Evolutionary conservation across 2,113 vertebrate species (phyloP).

Genomic region (Nothoprocta perdicaria): DNA sequence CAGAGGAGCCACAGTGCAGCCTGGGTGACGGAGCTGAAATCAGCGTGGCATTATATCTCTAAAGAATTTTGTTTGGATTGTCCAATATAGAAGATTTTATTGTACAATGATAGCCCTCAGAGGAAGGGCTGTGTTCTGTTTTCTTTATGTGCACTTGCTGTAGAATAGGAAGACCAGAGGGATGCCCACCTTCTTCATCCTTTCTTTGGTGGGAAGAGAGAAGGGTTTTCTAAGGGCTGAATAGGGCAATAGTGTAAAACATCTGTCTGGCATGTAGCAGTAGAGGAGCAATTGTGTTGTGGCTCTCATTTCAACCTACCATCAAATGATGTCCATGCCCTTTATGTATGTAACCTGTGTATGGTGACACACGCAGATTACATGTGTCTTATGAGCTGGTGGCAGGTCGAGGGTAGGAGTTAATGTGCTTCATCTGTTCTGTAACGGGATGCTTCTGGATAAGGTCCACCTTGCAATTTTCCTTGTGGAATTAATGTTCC

Average conservation of each 20-base stretch:
- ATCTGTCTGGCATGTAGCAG: not conserved
- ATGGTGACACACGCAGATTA: not conserved
- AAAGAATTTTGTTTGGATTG: not conserved
- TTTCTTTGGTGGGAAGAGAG: not conserved
- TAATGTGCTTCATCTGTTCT: not conserved
- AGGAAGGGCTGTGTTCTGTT: not conserved
- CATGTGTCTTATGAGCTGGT: not conserved
- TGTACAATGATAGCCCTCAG: not conserved
- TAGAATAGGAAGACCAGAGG: not conserved
- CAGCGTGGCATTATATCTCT: not conserved
- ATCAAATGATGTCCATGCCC: not conserved
- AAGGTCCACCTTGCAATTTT: not conserved
- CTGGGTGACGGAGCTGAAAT: not conserved
- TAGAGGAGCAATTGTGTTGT: not conserved
- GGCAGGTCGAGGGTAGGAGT: not conserved
- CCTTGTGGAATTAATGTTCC: not conserved
- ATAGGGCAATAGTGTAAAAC: not conserved
- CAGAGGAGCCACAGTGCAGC: not conserved
- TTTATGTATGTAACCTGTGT: not conserved
- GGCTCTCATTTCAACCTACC: not conserved
- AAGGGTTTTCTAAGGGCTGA: not conserved
- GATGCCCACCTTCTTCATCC: not conserved
- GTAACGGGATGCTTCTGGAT: not conserved
- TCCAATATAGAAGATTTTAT: not conserved
- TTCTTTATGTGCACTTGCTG: not conserved